Evolutionary conservation across 1,140 invertebrate species (phyloP), one percentile per base, ranked within the genome.

Genomic region (Caenorhabditis briggsae): DNA sequence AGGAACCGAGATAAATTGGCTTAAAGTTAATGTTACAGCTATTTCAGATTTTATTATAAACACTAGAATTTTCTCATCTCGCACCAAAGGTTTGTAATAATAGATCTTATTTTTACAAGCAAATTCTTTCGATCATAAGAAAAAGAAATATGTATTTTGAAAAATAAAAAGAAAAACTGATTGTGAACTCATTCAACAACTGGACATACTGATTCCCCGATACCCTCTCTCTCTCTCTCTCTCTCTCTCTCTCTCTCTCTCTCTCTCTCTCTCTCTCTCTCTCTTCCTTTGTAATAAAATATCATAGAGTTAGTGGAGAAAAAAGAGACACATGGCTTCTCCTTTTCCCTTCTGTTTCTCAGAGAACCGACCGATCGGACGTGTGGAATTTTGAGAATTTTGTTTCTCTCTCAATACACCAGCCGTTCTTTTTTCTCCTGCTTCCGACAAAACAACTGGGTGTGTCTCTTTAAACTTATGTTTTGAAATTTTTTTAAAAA

Each of bases 361-460:
- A 46, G 33, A 70, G 41, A 41, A 48, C 65, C 43, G 65, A 48
- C 65, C 43, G 61, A 64, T 64, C 61, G 61, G 11, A 20, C 16
- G 43, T 5, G 5, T 43, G 70, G 70, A 78, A 78, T 78, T 78
- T 78, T 48, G 70, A 50, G 46, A 78, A 78, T 78, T 70, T 70
- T 70, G 59, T 61, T 61, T 61, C 59, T 33, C 59, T 12, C 59
- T 33, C 59, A 20, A 11, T 33, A 2, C 23, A 12, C 56, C 8
- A 8, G 16, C 5, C 20, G 18, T n/a, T 20, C 56, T 8, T 14
- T 58, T 20, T n/a, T 14, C 56, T 12, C 23, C 20, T 11, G 2
- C 20, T 20, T 61, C n/a, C 20, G 50, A n/a, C 59, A 70, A 70
- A 70, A 70, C 64, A 70, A 70, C 50, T 16, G 50, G 50, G 6